A percentile compares a stretch with the other conserved stretches of the same genome.
Conservation (phyloP, 2,888 invertebrate genomes). For the Slavum lentiscoides region DNA sequence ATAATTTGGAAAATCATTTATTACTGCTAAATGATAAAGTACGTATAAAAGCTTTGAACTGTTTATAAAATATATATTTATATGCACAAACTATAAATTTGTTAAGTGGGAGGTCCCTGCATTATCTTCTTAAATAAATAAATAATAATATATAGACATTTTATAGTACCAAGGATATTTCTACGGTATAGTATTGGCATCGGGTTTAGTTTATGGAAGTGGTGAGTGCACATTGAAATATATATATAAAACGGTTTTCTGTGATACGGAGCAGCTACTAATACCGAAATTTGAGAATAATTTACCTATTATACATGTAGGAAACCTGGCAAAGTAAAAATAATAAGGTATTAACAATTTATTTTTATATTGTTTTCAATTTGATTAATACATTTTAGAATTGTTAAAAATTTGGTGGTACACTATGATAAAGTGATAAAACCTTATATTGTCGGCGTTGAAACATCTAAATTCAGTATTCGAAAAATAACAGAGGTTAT, state of each 20-base stretch:
- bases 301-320: conserved; percentile 43
- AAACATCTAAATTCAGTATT: conserved; percentile 30
- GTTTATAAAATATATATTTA: no score
- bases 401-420: conserved; percentile 39
- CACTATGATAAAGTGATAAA: conserved; percentile 16
- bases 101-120: no score
- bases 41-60: background rate
- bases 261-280: conserved; percentile 22
- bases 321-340: conserved; percentile 41
- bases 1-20: conserved; percentile 42
- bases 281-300: conserved; percentile 33
- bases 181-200: conserved; percentile 33
- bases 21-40: conserved; percentile 31
- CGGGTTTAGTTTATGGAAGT: conserved; percentile 39
- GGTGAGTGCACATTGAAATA: conserved; percentile 34
- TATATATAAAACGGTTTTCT: conserved; percentile 26
- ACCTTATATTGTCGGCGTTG: conserved; percentile 28
- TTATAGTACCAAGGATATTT: conserved; percentile 36
- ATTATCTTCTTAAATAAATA: background rate
- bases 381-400: conserved; percentile 27
- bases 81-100: no score
- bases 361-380: background rate
- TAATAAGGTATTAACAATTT: background rate
- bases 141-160: background rate
- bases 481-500: conserved; percentile 37